A percentile compares a stretch with the other conserved stretches of the same genome.
phyloP scores from a whole-genome alignment of 2,113 vertebrate species.

The Colossoma macropomum region DNA sequence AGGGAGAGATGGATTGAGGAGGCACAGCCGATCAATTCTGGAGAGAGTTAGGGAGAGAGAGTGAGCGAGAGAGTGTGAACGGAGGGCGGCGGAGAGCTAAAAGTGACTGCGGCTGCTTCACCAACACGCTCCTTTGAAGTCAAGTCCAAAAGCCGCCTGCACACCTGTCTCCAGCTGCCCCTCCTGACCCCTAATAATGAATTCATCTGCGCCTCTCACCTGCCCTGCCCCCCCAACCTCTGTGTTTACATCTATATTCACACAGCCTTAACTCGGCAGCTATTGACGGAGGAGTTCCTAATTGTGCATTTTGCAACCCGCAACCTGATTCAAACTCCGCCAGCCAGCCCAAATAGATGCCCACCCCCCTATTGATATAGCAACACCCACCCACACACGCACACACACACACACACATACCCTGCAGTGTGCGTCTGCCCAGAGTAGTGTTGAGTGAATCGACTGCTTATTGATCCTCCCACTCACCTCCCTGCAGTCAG shows the following conservation, averaged over 20 bases:
- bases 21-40: conserved; percentile 83
- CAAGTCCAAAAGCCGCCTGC: conserved; percentile 18
- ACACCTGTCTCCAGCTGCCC: conserved; percentile 11
- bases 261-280: not conserved
- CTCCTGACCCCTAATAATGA: not conserved
- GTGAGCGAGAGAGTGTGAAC: conserved; percentile 35
- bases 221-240: not conserved
- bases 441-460: conserved; percentile 82
- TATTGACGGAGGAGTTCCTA: conserved; percentile 27
- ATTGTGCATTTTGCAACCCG: conserved; percentile 34
- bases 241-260: conserved; percentile 70
- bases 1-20: conserved; percentile 84
- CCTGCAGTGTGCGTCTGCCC: conserved; percentile 55
- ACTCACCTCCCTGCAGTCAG: conserved; percentile 84
- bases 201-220: not conserved
- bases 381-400: conserved; percentile 20
- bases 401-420: conserved; percentile 39
- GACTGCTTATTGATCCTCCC: conserved; percentile 82
- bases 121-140: not conserved
- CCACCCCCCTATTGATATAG: conserved; percentile 63
- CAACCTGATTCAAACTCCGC: conserved; percentile 21
- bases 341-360: conserved; percentile 59
- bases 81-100: conserved; percentile 38
- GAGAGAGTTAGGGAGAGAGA: conserved; percentile 67
- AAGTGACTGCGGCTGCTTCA: conserved; percentile 33